These are phyloP conservation scores for Synaphobranchus kaupii DNA, from an alignment of 2,797 vertebrate species.

Conservation along the genomic window DNA sequence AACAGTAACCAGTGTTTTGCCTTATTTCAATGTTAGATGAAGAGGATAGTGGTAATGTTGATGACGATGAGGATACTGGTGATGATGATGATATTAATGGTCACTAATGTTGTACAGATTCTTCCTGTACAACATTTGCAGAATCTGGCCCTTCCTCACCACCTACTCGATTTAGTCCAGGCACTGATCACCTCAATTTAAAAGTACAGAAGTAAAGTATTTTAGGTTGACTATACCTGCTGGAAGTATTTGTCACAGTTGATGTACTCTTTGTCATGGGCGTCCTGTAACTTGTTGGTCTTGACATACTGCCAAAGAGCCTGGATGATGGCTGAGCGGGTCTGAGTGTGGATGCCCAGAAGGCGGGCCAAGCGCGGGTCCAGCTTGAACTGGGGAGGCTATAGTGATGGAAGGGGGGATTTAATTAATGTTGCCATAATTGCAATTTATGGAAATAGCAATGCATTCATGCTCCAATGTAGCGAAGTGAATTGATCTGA, in stretches of 20 bases:
- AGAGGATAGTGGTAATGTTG: background rate
- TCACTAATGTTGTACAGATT: too few relatives aligned
- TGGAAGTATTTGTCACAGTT: conserved; percentile 99
- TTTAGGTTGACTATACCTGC: conserved; percentile 75
- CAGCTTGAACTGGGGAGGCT: conserved; percentile 98
- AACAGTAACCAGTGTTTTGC: background rate
- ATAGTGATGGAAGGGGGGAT: conserved; percentile 27
- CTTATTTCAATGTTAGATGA: background rate
- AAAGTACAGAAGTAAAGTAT: background rate
- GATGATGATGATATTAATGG: background rate
- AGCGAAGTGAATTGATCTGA: background rate
- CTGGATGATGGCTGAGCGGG: conserved; percentile 96
- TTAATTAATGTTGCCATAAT: background rate
- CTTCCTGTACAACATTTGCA: too few relatives aligned
- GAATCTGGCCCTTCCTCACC: too few relatives aligned
- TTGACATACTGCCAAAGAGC: conserved; percentile 99
- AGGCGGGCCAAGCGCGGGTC: conserved; percentile 93
- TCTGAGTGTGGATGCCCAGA: conserved; percentile 97
- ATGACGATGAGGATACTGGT: background rate
- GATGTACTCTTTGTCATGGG: conserved; percentile 98
- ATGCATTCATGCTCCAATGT: background rate
- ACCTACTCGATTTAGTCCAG: too few relatives aligned
- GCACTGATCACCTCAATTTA: background rate
- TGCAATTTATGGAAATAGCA: background rate
- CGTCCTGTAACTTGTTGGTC: conserved; percentile 96